Evolutionary conservation across 2,797 vertebrate species (phyloP).

Genomic region (Sphaeramia orbicularis): DNA sequence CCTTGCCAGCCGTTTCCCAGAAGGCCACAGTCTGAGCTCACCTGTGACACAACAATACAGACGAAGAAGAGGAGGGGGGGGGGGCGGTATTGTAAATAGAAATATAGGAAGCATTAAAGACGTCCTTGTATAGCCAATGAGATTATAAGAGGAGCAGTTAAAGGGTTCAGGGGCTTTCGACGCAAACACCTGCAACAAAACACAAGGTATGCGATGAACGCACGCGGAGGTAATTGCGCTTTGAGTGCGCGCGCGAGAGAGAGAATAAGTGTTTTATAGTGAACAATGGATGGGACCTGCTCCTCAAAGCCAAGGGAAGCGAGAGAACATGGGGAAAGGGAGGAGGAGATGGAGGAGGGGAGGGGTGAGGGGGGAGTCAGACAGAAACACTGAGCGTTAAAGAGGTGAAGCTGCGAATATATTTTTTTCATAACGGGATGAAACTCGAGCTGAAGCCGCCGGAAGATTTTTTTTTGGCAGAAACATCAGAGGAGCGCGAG

Average conservation of each 20-base stretch:
- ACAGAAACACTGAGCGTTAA: constrained; percentile 38
- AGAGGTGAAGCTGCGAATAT: constrained; percentile 20
- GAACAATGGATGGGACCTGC: constrained; percentile 65
- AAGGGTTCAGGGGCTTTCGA: constrained; percentile 1
- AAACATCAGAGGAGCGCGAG: background rate
- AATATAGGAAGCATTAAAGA: constrained; percentile 7
- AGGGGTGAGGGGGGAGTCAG: constrained; percentile 11
- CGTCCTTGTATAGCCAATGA: constrained; percentile 9
- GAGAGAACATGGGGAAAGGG: constrained; percentile 21
- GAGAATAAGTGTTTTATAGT: constrained; percentile 38
- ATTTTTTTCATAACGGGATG: constrained; percentile 24
- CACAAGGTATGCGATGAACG: constrained; percentile 4
- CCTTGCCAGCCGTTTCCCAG: constrained; percentile 19
- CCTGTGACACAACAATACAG: constrained; percentile 41
- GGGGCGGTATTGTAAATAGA: background rate
- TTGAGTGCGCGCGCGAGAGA: background rate
- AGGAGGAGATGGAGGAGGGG: too few species aligned
- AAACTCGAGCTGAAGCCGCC: constrained; percentile 20
- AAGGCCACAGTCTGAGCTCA: constrained; percentile 49
- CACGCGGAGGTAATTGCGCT: constrained; percentile 22
- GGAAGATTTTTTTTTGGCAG: constrained; percentile 7
- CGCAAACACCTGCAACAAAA: constrained; percentile 3
- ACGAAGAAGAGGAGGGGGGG: background rate
- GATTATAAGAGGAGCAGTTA: background rate
- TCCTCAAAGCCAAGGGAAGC: constrained; percentile 50